Evolutionary conservation across 2,888 invertebrate genomes (phyloP), one percentile per base, ranked within the genome.

Genomic region (Cosmia pyralina): DNA sequence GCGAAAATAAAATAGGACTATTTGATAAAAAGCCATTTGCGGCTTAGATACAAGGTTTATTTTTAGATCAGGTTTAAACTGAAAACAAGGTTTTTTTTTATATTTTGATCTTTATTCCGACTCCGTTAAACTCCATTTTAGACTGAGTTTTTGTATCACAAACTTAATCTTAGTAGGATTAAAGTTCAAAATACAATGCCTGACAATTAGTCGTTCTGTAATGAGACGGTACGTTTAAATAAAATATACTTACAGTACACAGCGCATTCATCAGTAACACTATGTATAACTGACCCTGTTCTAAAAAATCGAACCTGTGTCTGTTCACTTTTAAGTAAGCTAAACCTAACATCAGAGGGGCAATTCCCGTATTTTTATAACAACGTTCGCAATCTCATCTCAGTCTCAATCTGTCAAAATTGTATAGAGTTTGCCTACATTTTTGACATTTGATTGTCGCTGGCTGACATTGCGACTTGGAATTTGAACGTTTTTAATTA

Each of bases 241-340:
- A 63, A n/a, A 82, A 81, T 53, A 81, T 53, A 87, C 73, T 71
- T 79, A 83, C 60, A 28, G 64, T 53, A 46, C 80, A 79, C 44
- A 88, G 65, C 8, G 77, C 48, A 69, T 82, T 87, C 79, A 87
- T 72, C 34, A 88, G 64, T 15, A 88, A n/a, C 4, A 82, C 81
- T 11, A 88, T 75, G 59, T 82, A 85, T 41, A 83, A 79, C 44
- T 88, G 86, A 0, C 88, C 87, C 41, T 84, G 41, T 57, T 85
- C 76, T 63, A 86, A 65, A 64, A 88, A 88, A 0, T 78, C 65
- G 1, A 84, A 72, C 44, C 53, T 62, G n/a, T 74, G 57, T 8
- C n/a, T 66, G 48, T 85, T 75, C 10, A 72, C 48, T 55, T 75
- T 72, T 52, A 88, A 66, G 66, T 84, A 88, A 68, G 73, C 73